These are phyloP conservation scores for Drosophila pseudotalamancana DNA, from an alignment of 2,888 invertebrate species.

Conservation along the genomic window DNA sequence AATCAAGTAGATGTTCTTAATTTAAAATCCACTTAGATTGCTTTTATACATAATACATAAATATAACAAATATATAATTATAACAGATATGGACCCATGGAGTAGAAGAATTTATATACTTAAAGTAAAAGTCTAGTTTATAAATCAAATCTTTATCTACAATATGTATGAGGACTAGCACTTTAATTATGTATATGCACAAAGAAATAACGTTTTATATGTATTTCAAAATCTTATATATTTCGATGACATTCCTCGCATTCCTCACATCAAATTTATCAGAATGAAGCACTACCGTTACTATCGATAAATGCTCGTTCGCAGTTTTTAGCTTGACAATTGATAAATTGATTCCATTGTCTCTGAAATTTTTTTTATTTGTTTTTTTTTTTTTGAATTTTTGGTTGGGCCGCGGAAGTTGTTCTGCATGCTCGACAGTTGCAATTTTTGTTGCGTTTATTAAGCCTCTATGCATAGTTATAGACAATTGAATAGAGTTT, in stretches of 20 bases:
- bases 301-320: not conserved
- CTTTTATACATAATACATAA: too few relatives aligned
- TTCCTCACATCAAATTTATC: too few relatives aligned
- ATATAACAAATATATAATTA: too few relatives aligned
- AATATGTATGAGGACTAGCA: too few relatives aligned
- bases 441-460: conserved; percentile 4
- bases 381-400: not conserved
- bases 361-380: not conserved
- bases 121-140: too few relatives aligned
- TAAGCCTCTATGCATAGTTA: not conserved
- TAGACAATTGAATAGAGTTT: not conserved
- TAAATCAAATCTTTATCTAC: too few relatives aligned
- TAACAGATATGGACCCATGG: too few relatives aligned
- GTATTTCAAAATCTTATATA: not conserved
- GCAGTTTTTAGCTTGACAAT: not conserved
- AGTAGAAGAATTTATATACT: too few relatives aligned
- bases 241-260: not conserved
- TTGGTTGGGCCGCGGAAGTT: conserved; percentile 37
- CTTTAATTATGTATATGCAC: too few relatives aligned
- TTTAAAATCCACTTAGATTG: too few relatives aligned
- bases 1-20: too few relatives aligned
- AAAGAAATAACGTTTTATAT: not conserved
- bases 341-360: conserved; percentile 4
- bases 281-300: too few relatives aligned
- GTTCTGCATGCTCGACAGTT: conserved; percentile 39